A percentile compares a stretch with the other conserved stretches of the same genome.
Evolutionary conservation across 1,140 invertebrate species (phyloP).

Genomic region (Xylocopa sonorina): DNA sequence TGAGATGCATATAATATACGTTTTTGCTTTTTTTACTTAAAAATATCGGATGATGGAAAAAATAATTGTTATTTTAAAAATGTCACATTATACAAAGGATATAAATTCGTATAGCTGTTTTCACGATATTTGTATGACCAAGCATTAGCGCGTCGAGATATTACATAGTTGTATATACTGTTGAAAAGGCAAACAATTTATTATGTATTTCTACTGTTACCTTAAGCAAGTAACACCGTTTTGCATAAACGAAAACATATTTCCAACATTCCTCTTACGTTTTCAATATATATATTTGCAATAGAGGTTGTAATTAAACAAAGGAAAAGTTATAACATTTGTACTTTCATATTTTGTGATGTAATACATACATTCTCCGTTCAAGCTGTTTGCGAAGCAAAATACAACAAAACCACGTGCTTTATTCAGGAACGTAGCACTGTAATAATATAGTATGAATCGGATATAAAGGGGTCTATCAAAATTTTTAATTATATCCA

Average conservation of each 20-base stretch:
- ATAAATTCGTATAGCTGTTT: neutral
- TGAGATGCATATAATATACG: too few relatives aligned
- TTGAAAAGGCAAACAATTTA: neutral
- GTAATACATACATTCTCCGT: too few relatives aligned
- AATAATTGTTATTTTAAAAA: neutral
- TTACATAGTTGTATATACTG: neutral
- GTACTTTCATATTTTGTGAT: too few relatives aligned
- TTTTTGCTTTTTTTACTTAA: neutral
- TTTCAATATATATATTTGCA: neutral
- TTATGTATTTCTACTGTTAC: too few relatives aligned
- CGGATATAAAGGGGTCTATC: too few relatives aligned
- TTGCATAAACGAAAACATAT: neutral
- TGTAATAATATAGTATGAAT: too few relatives aligned
- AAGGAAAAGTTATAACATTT: too few relatives aligned
- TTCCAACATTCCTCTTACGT: neutral
- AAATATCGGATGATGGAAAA: neutral
- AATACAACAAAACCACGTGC: too few relatives aligned
- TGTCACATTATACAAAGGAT: neutral
- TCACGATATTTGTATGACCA: neutral
- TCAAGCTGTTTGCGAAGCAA: too few relatives aligned
- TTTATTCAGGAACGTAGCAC: too few relatives aligned
- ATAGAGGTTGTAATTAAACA: conserved; percentile 40
- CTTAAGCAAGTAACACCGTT: neutral
- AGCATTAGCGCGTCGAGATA: neutral
- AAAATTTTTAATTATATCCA: too few relatives aligned